These are phyloP conservation scores for Orthosia cruda DNA, from an alignment of 2,888 invertebrate species.

Conservation along the genomic window DNA sequence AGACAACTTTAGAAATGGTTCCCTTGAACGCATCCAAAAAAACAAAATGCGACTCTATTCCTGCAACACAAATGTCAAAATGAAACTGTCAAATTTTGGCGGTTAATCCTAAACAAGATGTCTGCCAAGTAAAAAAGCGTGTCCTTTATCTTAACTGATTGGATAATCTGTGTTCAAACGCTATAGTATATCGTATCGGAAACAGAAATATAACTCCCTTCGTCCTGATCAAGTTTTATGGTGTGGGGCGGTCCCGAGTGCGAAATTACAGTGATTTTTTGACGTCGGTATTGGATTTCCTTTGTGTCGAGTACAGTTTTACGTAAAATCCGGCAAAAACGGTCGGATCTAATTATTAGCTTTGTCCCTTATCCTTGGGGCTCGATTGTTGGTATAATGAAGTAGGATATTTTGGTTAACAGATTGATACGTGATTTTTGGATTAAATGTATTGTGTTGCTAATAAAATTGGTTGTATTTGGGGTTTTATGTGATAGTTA, in stretches of 20 bases:
- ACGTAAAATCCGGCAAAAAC: constrained; percentile 87
- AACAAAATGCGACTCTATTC: constrained; percentile 74
- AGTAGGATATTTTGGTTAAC: constrained; percentile 78
- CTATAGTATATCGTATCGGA: constrained; percentile 90
- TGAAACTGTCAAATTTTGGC: constrained; percentile 77
- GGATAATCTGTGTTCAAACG: constrained; percentile 92
- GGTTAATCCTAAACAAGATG: constrained; percentile 73
- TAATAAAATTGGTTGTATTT: constrained; percentile 64
- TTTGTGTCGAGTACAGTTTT: constrained; percentile 84
- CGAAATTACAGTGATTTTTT: constrained; percentile 91
- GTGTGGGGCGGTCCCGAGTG: constrained; percentile 82
- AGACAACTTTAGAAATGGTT: constrained; percentile 77
- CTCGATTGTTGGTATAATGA: constrained; percentile 71
- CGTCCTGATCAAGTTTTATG: constrained; percentile 90
- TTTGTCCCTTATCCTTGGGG: constrained; percentile 81
- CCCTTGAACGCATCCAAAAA: constrained; percentile 53
- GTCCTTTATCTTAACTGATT: constrained; percentile 92
- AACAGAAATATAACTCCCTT: constrained; percentile 89
- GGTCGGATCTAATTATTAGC: constrained; percentile 88
- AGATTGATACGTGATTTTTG: constrained; percentile 81
- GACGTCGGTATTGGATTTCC: constrained; percentile 85
- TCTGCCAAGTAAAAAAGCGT: constrained; percentile 85
- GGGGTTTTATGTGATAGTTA: constrained; percentile 20
- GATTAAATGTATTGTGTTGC: constrained; percentile 76
- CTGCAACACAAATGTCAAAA: constrained; percentile 72